Base-by-base conservation (phyloP, 2,888 invertebrate genomes). In the Allophyes oxyacanthae region DNA sequence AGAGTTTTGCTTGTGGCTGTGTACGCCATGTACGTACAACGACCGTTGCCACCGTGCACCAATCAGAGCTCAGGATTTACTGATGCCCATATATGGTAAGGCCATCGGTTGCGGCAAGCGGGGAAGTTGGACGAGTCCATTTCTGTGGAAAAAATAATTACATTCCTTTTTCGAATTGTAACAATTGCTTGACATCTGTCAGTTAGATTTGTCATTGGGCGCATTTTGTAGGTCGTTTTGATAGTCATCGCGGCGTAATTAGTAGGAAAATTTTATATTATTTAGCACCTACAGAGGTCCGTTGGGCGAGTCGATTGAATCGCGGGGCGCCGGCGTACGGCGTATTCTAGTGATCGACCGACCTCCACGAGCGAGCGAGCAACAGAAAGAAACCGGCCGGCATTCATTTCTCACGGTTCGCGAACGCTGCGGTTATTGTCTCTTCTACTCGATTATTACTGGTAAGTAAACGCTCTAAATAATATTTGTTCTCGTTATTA, bases 31-130 rank as follows among this genome's bases (percentile, higher is more conserved):
- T 91, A 83, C 79, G 78, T 83, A 91, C 89, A 86, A 88, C 85
- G 90, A 94, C 94, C 94, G 95, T 94, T 91, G 90, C 80, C 77
- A 70, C 77, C 77, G 86, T 91, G 83, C 68, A 92, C 96, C 97
- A 97, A 97, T 97, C 94, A 93, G 88, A 90, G 85, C 78, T 82
- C 94, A 84, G 91, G 86, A 94, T 95, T 95, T 95, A 95, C 96
- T 95, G 95, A 96, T 96, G 96, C 95, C 97, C 96, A 96, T 96
- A 96, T 96, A 96, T 95, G 97, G 97, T 95, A 95, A 96, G 95
- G 95, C 95, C 95, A 95, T 94, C 95, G 94, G 94, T 94, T 88
- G 87, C 83, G 82, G 80, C 78, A 83, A 89, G 88, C 85, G 88
- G 85, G 87, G 91, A 91, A 94, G 90, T 92, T 65, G 89, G 93